phyloP scores from a whole-genome alignment of 2,888 invertebrate species.

The Globia sparganii region DNA sequence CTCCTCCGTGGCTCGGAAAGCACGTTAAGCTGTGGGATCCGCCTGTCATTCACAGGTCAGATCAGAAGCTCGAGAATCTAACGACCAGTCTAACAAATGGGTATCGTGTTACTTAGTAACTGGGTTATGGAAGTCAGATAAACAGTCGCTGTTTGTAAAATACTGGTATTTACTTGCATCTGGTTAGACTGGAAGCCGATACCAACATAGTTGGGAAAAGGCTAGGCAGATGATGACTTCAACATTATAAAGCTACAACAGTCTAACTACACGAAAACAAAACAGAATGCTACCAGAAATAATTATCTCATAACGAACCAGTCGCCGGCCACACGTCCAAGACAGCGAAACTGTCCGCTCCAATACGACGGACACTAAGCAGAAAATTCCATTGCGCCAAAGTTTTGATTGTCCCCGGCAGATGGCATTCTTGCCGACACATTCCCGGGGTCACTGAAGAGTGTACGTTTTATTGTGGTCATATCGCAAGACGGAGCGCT shows the following conservation, averaged over 20 bases:
- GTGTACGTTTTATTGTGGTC: conserved; percentile 87
- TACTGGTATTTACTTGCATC: too few relatives aligned
- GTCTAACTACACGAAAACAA: conserved; percentile 18
- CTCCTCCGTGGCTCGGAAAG: too few relatives aligned
- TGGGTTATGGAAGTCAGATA: background rate
- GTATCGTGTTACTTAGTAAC: background rate
- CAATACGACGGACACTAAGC: conserved; percentile 86
- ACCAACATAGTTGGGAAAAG: too few relatives aligned
- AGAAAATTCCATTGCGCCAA: conserved; percentile 88
- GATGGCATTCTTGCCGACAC: conserved; percentile 89
- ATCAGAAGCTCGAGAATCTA: background rate
- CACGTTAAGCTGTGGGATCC: background rate
- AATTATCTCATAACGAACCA: conserved; percentile 58
- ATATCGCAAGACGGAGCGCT: conserved; percentile 69
- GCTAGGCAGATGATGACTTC: background rate
- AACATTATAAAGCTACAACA: background rate
- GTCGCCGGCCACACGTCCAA: conserved; percentile 67
- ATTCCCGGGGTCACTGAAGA: conserved; percentile 83
- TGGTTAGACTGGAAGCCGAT: background rate
- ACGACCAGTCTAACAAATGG: background rate
- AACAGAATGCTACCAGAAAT: conserved; percentile 45
- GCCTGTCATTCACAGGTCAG: background rate
- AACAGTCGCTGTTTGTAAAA: background rate
- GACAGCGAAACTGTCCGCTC: conserved; percentile 77
- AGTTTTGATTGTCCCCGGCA: conserved; percentile 91